These are phyloP conservation scores for Disparrhopalites patrizii DNA, from an alignment of 2,888 invertebrate species.

Conservation along the genomic window DNA sequence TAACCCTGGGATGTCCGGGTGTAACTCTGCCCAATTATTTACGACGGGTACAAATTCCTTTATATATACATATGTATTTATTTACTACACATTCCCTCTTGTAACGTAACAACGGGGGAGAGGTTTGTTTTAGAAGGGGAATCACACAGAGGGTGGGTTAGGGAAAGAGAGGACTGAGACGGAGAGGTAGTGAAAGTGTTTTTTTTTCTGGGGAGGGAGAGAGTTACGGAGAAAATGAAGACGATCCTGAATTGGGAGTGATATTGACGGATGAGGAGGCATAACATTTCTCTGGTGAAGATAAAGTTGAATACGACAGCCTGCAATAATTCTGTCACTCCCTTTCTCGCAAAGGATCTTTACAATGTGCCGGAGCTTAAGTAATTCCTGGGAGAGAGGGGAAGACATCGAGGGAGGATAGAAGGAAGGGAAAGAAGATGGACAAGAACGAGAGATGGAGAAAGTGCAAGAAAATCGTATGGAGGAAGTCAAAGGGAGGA, in stretches of 20 bases:
- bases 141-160: too few relatives aligned
- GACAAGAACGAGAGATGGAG: background rate
- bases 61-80: too few relatives aligned
- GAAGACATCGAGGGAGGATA: background rate
- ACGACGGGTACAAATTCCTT: too few relatives aligned
- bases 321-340: slow-evolving; percentile 48
- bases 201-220: background rate
- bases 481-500: slow-evolving; percentile 18
- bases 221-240: slow-evolving; percentile 10
- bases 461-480: background rate
- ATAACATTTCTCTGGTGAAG: slow-evolving; percentile 38
- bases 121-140: too few relatives aligned
- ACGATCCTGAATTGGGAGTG: slow-evolving; percentile 38
- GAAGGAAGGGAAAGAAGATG: background rate
- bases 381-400: background rate
- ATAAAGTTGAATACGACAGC: slow-evolving; percentile 47
- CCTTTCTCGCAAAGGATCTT: slow-evolving; percentile 31
- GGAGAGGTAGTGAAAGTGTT: too few relatives aligned
- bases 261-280: slow-evolving; percentile 47
- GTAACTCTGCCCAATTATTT: too few relatives aligned
- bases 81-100: too few relatives aligned
- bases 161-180: background rate
- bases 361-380: slow-evolving; percentile 31
- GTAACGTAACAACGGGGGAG: too few relatives aligned
- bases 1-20: too few relatives aligned